A percentile compares a stretch with the other conserved stretches of the same genome.
phyloP scores from a whole-genome alignment of 2,888 invertebrate species.

The Oxystoma pomonae region DNA sequence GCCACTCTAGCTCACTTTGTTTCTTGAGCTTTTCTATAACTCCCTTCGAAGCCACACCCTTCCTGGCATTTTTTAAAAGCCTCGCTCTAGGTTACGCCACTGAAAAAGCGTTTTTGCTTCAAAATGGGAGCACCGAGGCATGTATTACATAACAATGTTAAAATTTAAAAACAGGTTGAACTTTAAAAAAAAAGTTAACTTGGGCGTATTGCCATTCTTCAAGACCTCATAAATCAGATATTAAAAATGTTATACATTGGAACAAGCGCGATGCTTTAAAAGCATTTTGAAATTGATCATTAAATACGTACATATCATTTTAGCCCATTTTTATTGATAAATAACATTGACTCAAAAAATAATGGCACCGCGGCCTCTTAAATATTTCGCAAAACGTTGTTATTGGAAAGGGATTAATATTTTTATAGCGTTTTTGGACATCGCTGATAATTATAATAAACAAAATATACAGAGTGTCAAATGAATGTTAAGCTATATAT shows the following conservation, averaged over 20 bases:
- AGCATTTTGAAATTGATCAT: conserved; percentile 15
- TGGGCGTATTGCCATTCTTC: conserved; percentile 16
- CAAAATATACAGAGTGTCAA: no score
- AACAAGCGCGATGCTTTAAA: conserved; percentile 9
- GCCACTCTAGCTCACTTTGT: no score
- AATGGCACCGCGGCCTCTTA: not conserved
- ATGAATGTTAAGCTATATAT: no score
- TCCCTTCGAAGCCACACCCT: no score
- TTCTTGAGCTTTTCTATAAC: no score
- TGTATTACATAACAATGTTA: conserved; percentile 19
- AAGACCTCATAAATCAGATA: conserved; percentile 21
- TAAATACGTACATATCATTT: conserved; percentile 13
- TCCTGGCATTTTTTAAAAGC: no score
- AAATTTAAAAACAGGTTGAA: conserved; percentile 23
- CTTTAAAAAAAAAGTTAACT: conserved; percentile 15
- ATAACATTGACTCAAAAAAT: not conserved
- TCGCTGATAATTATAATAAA: no score
- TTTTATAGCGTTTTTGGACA: not conserved
- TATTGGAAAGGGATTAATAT: not conserved
- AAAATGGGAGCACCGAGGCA: conserved; percentile 13
- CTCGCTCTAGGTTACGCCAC: not conserved
- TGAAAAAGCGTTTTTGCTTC: not conserved
- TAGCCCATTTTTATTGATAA: conserved; percentile 12
- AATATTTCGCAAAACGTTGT: not conserved
- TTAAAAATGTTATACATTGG: conserved; percentile 16